These are phyloP conservation scores for Hybos culiciformis DNA, from an alignment of 2,888 invertebrate species.

Conservation along the genomic window DNA sequence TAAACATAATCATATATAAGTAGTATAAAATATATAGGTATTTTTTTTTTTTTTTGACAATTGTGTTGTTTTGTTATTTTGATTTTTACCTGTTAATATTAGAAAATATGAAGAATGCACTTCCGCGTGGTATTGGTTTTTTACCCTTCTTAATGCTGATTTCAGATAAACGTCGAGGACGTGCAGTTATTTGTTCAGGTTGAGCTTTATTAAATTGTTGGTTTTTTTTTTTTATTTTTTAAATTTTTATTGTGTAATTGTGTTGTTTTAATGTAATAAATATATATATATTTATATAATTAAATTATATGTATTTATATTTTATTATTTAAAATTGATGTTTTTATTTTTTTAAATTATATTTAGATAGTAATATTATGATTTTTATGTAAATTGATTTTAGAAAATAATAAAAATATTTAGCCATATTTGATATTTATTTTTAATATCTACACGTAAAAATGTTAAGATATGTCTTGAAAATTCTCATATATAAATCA, in stretches of 20 bases:
- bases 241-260: conserved; percentile 1
- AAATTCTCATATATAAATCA: too few relatives aligned
- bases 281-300: not conserved
- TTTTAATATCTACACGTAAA: too few relatives aligned
- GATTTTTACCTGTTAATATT: conserved; percentile 77
- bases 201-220: conserved; percentile 39
- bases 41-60: conserved; percentile 4
- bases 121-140: conserved; percentile 82
- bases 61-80: conserved; percentile 5
- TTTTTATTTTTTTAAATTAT: not conserved
- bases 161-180: conserved; percentile 76
- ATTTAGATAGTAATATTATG: not conserved
- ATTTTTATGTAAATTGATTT: too few relatives aligned
- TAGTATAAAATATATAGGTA: not conserved
- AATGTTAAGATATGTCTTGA: too few relatives aligned
- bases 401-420: too few relatives aligned
- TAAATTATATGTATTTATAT: not conserved
- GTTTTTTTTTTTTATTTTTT: conserved; percentile 21
- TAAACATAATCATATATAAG: not conserved
- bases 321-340: not conserved
- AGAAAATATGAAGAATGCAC: conserved; percentile 88
- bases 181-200: conserved; percentile 43
- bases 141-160: conserved; percentile 69
- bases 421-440: too few relatives aligned
- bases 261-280: not conserved